Percentiles rank a stretch among this genome's conserved stretches.
These are phyloP conservation scores for Tragelaphus strepsiceros DNA, from an alignment of 2,113 vertebrate species.

Conservation along the genomic window DNA sequence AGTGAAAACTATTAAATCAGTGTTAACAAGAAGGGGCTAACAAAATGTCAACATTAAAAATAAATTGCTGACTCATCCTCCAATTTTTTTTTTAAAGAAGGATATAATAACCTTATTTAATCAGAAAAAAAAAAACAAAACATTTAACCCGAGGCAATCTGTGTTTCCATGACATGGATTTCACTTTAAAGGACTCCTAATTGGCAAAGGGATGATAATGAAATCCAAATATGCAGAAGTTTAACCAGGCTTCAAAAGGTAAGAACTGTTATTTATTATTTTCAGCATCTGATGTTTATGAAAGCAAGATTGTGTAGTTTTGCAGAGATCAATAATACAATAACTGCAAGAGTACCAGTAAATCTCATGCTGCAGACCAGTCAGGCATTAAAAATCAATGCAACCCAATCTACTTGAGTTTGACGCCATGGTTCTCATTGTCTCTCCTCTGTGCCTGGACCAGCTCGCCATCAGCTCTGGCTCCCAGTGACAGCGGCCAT, in stretches of 20 bases:
- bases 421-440: slow-evolving; percentile 60
- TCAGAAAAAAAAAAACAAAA: not conserved
- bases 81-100: not conserved
- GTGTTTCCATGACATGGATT: not conserved
- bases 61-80: not conserved
- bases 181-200: not conserved
- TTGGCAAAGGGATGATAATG: accelerated
- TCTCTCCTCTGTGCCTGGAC: slow-evolving; percentile 42
- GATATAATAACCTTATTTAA: not conserved
- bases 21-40: not conserved
- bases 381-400: slow-evolving; percentile 75
- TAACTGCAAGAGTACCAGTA: slow-evolving; percentile 63
- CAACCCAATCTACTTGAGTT: slow-evolving; percentile 77
- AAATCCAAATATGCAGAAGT: not conserved
- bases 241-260: not conserved
- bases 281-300: slow-evolving; percentile 20
- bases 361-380: slow-evolving; percentile 74
- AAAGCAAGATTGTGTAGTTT: slow-evolving; percentile 16
- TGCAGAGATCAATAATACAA: slow-evolving; percentile 52
- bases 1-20: not conserved
- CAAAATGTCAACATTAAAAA: not conserved
- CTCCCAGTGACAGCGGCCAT: slow-evolving; percentile 89
- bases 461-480: slow-evolving; percentile 45
- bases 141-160: not conserved
- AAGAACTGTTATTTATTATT: not conserved